Conservation (phyloP, 2,888 invertebrate genomes). For the Lasioglossum morio region DNA sequence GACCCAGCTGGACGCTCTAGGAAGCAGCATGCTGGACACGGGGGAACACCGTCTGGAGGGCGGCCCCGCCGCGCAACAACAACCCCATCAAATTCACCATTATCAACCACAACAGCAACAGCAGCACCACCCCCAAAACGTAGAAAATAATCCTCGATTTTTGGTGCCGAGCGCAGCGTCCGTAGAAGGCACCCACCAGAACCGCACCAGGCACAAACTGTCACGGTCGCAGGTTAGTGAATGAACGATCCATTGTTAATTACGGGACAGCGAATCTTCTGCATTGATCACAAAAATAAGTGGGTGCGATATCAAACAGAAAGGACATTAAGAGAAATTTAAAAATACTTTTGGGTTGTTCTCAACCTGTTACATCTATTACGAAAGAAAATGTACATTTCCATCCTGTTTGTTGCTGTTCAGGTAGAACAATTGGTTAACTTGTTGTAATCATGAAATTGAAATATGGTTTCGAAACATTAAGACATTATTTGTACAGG, state of each 20-base stretch:
- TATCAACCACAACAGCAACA: constrained; percentile 84
- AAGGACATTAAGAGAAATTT: too few species aligned
- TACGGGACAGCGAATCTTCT: background rate
- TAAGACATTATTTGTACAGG: too few species aligned
- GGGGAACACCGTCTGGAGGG: constrained; percentile 79
- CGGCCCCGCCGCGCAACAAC: constrained; percentile 76
- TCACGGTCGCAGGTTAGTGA: constrained; percentile 87
- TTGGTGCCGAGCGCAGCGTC: constrained; percentile 84
- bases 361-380: too few species aligned
- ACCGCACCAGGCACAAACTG: constrained; percentile 86
- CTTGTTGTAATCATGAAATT: too few species aligned
- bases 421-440: too few species aligned
- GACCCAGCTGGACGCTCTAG: constrained; percentile 90
- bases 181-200: constrained; percentile 81
- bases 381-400: too few species aligned
- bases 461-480: too few species aligned
- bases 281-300: too few species aligned
- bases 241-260: background rate
- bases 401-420: too few species aligned
- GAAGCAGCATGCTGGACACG: constrained; percentile 84
- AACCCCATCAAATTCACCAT: constrained; percentile 77
- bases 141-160: constrained; percentile 84
- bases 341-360: too few species aligned
- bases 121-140: constrained; percentile 75
- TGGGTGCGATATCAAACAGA: too few species aligned